These are phyloP conservation scores for Desmophyllum pertusum DNA, from an alignment of 92 coral and sea anemone species.

Conservation along the genomic window DNA sequence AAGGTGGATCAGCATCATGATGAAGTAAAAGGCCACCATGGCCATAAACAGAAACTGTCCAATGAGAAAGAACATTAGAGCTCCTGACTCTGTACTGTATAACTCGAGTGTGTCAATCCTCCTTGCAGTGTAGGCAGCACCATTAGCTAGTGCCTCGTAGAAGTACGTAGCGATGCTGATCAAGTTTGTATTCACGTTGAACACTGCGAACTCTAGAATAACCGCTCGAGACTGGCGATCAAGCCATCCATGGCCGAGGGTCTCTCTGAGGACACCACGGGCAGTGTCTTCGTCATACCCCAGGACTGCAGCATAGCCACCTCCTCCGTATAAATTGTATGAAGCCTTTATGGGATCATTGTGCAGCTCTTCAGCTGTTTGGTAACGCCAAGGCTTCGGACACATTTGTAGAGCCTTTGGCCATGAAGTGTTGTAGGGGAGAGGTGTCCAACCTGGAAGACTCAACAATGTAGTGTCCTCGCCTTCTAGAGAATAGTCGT, in stretches of 20 bases:
- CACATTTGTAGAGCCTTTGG: constrained; percentile 30
- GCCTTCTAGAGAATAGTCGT: constrained; percentile 5
- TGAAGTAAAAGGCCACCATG: constrained; percentile 29
- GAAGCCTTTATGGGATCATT: background rate
- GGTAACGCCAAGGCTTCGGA: constrained; percentile 44
- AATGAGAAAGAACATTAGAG: constrained; percentile 29
- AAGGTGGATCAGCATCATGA: constrained; percentile 18
- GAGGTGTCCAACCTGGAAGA: constrained; percentile 35
- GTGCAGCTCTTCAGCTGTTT: background rate
- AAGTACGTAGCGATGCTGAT: constrained; percentile 22
- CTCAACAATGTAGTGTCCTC: constrained; percentile 22
- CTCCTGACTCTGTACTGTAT: constrained; percentile 34
- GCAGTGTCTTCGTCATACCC: constrained; percentile 43
- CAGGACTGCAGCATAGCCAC: constrained; percentile 30
- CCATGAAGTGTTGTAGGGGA: constrained; percentile 18
- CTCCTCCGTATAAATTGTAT: constrained; percentile 22
- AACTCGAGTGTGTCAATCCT: constrained; percentile 26
- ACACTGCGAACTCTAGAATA: constrained; percentile 37
- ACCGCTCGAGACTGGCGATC: constrained; percentile 47
- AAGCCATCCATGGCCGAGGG: constrained; percentile 25
- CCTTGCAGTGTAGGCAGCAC: constrained; percentile 22
- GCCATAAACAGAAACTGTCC: constrained; percentile 39
- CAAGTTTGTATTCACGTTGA: constrained; percentile 37
- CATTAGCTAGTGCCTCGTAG: constrained; percentile 35
- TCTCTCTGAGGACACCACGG: constrained; percentile 16